A percentile compares a stretch with the other conserved stretches of the same genome.
Evolutionary conservation across 2,797 vertebrate genomes (phyloP).

Genomic region (Sternarchorhynchus goeldii): DNA sequence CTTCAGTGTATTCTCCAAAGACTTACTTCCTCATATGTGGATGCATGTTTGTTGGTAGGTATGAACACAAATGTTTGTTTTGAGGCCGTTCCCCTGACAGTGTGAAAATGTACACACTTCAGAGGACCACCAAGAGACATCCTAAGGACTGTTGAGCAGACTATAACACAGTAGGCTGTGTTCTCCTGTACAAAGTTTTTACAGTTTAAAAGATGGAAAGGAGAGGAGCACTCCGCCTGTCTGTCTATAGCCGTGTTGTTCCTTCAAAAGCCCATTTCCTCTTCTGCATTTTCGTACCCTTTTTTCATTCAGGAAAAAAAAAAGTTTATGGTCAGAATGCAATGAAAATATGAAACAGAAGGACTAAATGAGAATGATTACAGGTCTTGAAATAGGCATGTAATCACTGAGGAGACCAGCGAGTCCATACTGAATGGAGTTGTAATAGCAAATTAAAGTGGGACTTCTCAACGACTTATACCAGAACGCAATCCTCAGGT

Average conservation of each 20-base stretch:
- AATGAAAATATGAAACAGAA: not conserved
- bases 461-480: conserved; percentile 5
- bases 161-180: conserved; percentile 44
- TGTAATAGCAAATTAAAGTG: conserved; percentile 20
- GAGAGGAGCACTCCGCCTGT: conserved; percentile 38
- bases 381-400: conserved; percentile 5
- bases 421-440: conserved; percentile 18
- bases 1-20: conserved; percentile 47
- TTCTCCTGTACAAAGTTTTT: conserved; percentile 52
- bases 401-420: conserved; percentile 19
- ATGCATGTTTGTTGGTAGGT: conserved; percentile 47
- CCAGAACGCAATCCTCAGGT: conserved; percentile 40
- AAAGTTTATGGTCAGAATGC: conserved; percentile 1
- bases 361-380: conserved; percentile 14
- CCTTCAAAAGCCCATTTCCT: not conserved
- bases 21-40: conserved; percentile 33
- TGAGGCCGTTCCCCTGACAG: conserved; percentile 35
- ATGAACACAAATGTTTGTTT: conserved; percentile 45
- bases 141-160: conserved; percentile 43
- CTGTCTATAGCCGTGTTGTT: conserved; percentile 35
- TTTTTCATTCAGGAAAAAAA: not conserved
- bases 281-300: conserved; percentile 39
- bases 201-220: conserved; percentile 48
- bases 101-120: conserved; percentile 51
- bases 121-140: conserved; percentile 40